These are phyloP conservation scores for Glomeris maerens DNA, from an alignment of 1,140 invertebrate species.

Conservation along the genomic window DNA sequence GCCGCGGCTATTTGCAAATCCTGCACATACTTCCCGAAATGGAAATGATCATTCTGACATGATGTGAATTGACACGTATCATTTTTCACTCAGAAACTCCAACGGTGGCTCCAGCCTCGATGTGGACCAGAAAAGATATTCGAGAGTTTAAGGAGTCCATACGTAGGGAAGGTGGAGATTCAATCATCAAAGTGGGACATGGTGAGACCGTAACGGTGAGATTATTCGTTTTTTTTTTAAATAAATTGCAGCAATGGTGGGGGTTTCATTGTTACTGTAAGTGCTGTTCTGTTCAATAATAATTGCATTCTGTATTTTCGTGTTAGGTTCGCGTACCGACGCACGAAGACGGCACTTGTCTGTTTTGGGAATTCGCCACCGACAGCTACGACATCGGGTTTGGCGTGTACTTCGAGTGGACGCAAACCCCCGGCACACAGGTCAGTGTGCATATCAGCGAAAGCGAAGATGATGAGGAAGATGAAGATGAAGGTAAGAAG, in stretches of 20 bases:
- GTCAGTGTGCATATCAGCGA: constrained; percentile 81
- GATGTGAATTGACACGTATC: background rate
- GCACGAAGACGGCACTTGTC: constrained; percentile 75
- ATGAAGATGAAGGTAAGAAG: constrained; percentile 40
- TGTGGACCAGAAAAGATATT: constrained; percentile 92
- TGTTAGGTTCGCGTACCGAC: constrained; percentile 79
- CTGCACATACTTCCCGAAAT: constrained; percentile 11
- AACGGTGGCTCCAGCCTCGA: constrained; percentile 59
- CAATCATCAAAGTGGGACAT: constrained; percentile 88
- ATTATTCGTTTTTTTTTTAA: too few species aligned
- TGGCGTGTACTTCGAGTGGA: constrained; percentile 98
- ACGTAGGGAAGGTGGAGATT: constrained; percentile 67
- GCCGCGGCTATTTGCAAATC: too few species aligned
- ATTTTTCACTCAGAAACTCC: constrained; percentile 2
- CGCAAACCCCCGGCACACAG: constrained; percentile 59
- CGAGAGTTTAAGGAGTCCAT: constrained; percentile 81
- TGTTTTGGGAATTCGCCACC: constrained; percentile 99
- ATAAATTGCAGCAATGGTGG: too few species aligned
- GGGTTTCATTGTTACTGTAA: constrained; percentile 6
- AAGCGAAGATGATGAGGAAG: constrained; percentile 77
- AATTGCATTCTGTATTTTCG: background rate
- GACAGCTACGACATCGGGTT: constrained; percentile 98
- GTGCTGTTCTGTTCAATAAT: constrained; percentile 7
- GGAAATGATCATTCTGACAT: constrained; percentile 5
- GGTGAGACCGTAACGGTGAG: constrained; percentile 87